Evolutionary conservation across 2,797 vertebrate genomes (phyloP).

Genomic region (Heliangelus exortis): DNA sequence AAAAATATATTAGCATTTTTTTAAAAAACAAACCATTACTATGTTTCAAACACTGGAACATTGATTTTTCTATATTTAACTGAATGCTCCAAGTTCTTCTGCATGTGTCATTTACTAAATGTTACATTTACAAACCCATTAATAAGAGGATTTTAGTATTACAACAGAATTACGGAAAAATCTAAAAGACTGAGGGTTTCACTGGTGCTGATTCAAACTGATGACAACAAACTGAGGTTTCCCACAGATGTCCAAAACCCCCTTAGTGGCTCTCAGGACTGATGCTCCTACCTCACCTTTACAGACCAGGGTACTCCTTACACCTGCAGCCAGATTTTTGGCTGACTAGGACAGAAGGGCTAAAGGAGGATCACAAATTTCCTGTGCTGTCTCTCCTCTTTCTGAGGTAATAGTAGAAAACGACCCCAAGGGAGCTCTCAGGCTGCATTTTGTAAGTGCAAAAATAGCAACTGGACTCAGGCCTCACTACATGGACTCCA

Average conservation of each 20-base stretch:
- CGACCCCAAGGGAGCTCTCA: neutral
- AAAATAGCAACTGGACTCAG: neutral
- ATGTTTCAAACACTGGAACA: neutral
- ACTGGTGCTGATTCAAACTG: neutral
- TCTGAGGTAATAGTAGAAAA: neutral
- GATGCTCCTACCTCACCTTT: neutral
- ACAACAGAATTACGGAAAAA: neutral
- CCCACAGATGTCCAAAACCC: neutral
- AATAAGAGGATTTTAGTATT: neutral
- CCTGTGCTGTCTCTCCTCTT: neutral
- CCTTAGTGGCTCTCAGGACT: neutral
- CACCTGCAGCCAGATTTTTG: accelerated
- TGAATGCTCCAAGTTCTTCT: neutral
- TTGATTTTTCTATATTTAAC: neutral
- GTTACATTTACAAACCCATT: neutral
- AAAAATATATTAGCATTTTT: neutral
- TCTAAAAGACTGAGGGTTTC: neutral
- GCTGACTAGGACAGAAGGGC: neutral
- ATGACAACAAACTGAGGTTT: neutral
- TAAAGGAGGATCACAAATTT: neutral
- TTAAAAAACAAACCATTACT: neutral
- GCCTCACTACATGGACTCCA: neutral
- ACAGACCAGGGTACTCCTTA: neutral
- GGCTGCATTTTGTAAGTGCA: neutral
- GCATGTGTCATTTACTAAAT: accelerated